A percentile compares a stretch with the other conserved stretches of the same genome.
Evolutionary conservation across 2,113 vertebrate genomes (phyloP).

Genomic region (Boleophthalmus pectinirostris): DNA sequence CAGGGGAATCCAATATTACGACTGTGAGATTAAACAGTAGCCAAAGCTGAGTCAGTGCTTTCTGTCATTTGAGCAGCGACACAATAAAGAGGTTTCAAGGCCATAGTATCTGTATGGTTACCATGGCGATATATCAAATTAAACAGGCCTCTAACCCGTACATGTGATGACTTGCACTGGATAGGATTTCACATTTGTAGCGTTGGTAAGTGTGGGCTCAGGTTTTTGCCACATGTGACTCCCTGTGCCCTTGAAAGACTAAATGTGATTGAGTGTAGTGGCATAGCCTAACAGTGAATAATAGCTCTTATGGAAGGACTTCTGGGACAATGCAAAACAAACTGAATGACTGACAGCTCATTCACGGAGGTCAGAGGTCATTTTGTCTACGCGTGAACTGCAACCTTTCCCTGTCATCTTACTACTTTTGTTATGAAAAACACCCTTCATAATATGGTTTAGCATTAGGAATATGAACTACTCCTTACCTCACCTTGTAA

Average conservation of each 20-base stretch:
- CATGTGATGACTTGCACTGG: neutral
- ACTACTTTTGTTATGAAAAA: neutral
- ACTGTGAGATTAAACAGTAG: too few relatives aligned
- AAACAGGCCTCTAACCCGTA: neutral
- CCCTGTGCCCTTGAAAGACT: constrained; percentile 17
- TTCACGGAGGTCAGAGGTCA: constrained; percentile 7
- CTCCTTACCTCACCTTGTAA: neutral
- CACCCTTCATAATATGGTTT: too few relatives aligned
- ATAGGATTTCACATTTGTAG: neutral
- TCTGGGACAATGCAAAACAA: neutral
- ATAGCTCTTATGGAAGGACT: constrained; percentile 3
- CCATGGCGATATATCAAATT: neutral
- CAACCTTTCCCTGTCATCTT: neutral
- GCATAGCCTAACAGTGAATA: constrained; percentile 9
- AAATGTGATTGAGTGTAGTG: constrained; percentile 21
- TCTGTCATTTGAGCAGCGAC: neutral
- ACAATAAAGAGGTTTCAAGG: neutral
- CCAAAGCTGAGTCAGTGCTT: neutral
- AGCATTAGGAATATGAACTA: too few relatives aligned
- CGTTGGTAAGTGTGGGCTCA: neutral
- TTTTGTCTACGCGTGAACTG: neutral
- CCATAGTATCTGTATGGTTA: neutral
- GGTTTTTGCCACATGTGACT: neutral
- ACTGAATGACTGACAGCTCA: constrained; percentile 17
- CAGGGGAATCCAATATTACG: neutral